Conservation (phyloP, 2,113 vertebrate genomes). For the Halichoeres trimaculatus region DNA sequence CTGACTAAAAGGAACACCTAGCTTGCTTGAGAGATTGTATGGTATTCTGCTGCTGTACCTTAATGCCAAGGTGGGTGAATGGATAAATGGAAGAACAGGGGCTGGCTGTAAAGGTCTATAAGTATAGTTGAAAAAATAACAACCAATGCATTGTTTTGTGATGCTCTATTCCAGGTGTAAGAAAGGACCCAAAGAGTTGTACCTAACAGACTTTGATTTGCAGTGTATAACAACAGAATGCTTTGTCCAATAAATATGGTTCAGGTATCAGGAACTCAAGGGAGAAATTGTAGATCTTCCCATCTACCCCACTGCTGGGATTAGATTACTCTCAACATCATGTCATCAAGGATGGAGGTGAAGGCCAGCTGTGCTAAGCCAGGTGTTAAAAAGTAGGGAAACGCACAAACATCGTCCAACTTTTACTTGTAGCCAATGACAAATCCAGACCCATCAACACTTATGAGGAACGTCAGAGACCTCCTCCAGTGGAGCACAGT, state of each 20-base stretch:
- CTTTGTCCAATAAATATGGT: conserved; percentile 9
- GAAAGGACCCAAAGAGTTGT: too few species aligned
- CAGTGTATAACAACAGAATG: too few species aligned
- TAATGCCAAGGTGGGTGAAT: too few species aligned
- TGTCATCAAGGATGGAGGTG: conserved; percentile 18
- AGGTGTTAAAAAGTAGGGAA: conserved; percentile 32
- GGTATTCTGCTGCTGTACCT: too few species aligned
- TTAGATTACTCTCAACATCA: conserved; percentile 44
- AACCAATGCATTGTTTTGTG: too few species aligned
- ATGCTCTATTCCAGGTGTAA: too few species aligned
- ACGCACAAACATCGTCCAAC: conserved; percentile 15
- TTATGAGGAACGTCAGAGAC: conserved; percentile 41
- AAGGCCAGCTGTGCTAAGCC: conserved; percentile 43
- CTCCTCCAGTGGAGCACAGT: conserved; percentile 38
- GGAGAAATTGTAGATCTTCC: conserved; percentile 23
- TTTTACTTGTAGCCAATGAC: conserved; percentile 42
- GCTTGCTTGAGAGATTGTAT: too few species aligned
- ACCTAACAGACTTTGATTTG: too few species aligned
- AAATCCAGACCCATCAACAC: conserved; percentile 65
- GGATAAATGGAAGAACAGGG: too few species aligned
- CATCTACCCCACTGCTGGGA: conserved; percentile 22
- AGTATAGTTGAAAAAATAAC: too few species aligned
- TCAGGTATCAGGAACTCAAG: conserved; percentile 19
- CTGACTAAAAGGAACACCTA: too few species aligned
- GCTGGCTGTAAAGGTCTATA: too few species aligned